Evolutionary conservation across 2,113 vertebrate species (phyloP).

Genomic region (Vimba vimba): DNA sequence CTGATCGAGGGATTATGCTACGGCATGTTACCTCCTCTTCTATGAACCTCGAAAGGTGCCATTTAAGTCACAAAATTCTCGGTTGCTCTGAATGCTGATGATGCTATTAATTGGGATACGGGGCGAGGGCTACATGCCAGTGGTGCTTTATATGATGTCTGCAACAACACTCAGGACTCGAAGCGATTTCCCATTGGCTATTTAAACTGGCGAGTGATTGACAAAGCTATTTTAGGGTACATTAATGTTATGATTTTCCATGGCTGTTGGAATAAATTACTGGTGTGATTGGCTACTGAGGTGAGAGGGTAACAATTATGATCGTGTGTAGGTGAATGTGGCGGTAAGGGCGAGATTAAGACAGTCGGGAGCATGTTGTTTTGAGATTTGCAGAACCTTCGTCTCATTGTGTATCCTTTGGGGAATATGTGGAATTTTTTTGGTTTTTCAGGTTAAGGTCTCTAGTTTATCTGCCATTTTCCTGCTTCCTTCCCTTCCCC

Average conservation of each 20-base stretch:
- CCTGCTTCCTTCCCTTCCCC: background rate
- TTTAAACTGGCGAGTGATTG: slow-evolving; percentile 31
- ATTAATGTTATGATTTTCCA: slow-evolving; percentile 8
- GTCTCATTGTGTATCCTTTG: background rate
- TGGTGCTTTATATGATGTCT: slow-evolving; percentile 50
- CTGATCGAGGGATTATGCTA: background rate
- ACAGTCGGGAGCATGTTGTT: background rate
- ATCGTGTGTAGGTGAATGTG: background rate
- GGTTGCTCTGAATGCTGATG: slow-evolving; percentile 62
- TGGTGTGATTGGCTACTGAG: background rate
- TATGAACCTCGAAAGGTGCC: slow-evolving; percentile 45
- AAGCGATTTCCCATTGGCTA: slow-evolving; percentile 27
- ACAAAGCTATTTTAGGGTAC: slow-evolving; percentile 43
- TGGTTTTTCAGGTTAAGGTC: background rate
- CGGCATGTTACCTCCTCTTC: background rate
- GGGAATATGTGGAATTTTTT: background rate
- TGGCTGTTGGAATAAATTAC: slow-evolving; percentile 4
- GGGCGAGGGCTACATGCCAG: slow-evolving; percentile 59
- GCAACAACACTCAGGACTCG: slow-evolving; percentile 55
- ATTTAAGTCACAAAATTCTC: slow-evolving; percentile 65
- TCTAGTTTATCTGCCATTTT: slow-evolving; percentile 11
- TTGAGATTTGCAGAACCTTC: background rate
- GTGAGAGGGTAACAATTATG: slow-evolving; percentile 1
- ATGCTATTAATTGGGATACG: slow-evolving; percentile 69
- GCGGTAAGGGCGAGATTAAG: background rate